These are phyloP conservation scores for Gallirallus australis DNA, from an alignment of 2,797 vertebrate genomes.

Conservation along the genomic window DNA sequence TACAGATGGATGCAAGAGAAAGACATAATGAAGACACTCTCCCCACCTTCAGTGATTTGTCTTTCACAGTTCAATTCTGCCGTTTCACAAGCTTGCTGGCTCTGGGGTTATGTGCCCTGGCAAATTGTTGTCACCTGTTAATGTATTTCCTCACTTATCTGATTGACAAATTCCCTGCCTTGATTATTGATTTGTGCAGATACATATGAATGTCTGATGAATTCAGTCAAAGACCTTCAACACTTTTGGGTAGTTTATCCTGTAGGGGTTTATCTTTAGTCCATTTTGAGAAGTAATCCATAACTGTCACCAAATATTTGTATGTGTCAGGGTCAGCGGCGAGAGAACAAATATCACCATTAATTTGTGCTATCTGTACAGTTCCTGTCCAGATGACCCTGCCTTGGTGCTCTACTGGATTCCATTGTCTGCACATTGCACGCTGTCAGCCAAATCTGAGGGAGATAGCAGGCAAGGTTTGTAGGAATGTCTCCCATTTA, in stretches of 20 bases:
- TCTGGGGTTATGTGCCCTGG: conserved; percentile 47
- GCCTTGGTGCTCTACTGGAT: neutral
- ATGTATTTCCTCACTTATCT: conserved; percentile 71
- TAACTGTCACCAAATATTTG: conserved; percentile 53
- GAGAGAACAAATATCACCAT: conserved; percentile 53
- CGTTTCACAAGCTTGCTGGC: conserved; percentile 64
- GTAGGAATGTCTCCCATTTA: neutral
- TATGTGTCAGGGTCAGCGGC: conserved; percentile 16
- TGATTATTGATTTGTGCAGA: conserved; percentile 58
- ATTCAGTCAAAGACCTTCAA: conserved; percentile 67
- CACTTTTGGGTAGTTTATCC: conserved; percentile 59
- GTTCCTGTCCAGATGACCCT: neutral
- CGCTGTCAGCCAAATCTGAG: neutral
- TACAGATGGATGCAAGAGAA: neutral
- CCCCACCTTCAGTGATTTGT: conserved; percentile 37
- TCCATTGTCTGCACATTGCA: neutral
- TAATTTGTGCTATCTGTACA: conserved; percentile 29
- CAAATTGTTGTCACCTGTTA: conserved; percentile 75
- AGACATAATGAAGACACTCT: neutral
- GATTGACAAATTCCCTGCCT: conserved; percentile 62
- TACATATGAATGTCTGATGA: conserved; percentile 49
- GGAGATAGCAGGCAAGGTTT: neutral
- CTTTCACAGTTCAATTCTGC: conserved; percentile 69
- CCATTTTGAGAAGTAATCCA: conserved; percentile 32
- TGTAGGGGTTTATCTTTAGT: conserved; percentile 45